phyloP scores from a whole-genome alignment of 2,888 invertebrate genomes.

The Odontocolon sp. region DNA sequence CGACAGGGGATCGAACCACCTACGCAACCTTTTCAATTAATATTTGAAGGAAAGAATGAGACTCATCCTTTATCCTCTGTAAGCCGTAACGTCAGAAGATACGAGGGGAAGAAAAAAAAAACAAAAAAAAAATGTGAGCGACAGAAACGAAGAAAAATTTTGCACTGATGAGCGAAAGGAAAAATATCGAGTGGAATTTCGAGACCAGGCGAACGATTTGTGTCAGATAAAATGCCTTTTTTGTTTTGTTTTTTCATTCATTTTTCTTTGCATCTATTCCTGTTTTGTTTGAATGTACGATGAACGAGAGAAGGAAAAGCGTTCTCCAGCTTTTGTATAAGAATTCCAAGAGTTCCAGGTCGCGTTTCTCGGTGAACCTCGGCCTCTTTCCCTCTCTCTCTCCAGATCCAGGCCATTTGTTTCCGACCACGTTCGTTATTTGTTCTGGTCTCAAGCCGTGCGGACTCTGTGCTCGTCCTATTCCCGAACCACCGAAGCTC shows the following conservation, averaged over 20 bases:
- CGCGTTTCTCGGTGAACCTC: constrained; percentile 9
- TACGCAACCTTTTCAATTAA: constrained; percentile 21
- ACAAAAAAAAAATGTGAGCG: too few species aligned
- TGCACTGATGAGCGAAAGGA: not conserved
- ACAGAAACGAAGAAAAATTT: not conserved
- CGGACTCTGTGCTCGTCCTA: too few species aligned
- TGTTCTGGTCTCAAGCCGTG: constrained; percentile 54
- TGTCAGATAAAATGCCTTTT: not conserved
- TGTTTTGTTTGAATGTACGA: not conserved
- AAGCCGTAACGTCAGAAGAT: too few species aligned
- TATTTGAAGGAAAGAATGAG: not conserved
- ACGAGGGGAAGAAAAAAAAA: too few species aligned
- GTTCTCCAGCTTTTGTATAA: not conserved
- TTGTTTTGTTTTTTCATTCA: not conserved
- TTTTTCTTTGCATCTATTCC: too few species aligned
- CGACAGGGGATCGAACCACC: not conserved
- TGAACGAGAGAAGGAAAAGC: not conserved
- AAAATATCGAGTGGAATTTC: not conserved
- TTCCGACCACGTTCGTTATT: constrained; percentile 62
- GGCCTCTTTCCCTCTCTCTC: not conserved
- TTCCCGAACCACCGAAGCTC: constrained; percentile 1
- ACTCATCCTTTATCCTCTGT: not conserved
- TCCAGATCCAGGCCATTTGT: constrained; percentile 61
- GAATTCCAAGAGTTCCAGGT: constrained; percentile 10
- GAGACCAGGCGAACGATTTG: not conserved